Evolutionary conservation across 2,113 vertebrate species (phyloP).

Genomic region (Octodon degus): DNA sequence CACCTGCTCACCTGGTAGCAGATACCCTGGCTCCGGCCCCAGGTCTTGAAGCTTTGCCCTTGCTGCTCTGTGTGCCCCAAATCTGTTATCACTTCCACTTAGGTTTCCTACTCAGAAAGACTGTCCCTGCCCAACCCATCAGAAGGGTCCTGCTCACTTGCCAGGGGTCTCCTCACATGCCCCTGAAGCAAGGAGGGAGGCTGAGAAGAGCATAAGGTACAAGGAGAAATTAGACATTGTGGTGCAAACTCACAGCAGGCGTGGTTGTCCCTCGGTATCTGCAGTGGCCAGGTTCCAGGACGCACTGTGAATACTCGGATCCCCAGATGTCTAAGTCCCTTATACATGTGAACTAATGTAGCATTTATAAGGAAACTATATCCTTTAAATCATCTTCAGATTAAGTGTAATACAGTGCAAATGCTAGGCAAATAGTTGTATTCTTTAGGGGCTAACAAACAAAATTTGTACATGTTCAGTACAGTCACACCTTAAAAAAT

Average conservation of each 20-base stretch:
- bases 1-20: not conserved
- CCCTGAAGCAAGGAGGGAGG: not conserved
- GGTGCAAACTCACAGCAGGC: not conserved
- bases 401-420: not conserved
- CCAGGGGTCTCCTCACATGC: not conserved
- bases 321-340: not conserved
- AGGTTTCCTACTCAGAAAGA: not conserved
- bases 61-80: too few species aligned
- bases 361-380: not conserved
- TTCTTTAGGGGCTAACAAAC: not conserved
- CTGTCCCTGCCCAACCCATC: not conserved
- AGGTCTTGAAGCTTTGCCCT: not conserved
- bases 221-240: not conserved
- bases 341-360: not conserved
- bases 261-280: not conserved
- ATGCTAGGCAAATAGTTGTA: not conserved
- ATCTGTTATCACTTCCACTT: not conserved
- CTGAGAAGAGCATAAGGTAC: not conserved
- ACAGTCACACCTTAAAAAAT: not conserved
- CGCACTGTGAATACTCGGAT: not conserved
- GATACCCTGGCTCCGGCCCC: rapidly evolving
- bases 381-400: not conserved
- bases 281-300: too few species aligned
- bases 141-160: too few species aligned
- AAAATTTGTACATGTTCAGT: not conserved